Percentiles rank a stretch among this genome's conserved stretches.
Conservation (phyloP, 2,113 vertebrate species). For the Elephantulus edwardii region DNA sequence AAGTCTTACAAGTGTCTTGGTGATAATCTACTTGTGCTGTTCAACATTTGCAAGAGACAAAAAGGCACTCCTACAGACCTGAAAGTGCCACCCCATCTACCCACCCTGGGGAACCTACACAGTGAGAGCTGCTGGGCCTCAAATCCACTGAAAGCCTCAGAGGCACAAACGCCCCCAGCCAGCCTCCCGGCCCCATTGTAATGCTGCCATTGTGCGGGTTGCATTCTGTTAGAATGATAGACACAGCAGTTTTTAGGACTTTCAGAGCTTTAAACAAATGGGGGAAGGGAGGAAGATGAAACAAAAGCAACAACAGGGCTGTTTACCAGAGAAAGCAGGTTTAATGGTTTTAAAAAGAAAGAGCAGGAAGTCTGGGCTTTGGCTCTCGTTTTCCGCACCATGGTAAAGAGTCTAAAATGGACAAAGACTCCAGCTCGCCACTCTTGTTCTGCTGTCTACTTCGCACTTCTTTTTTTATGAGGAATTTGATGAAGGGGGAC, state of each 20-base stretch:
- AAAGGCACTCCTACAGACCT: neutral
- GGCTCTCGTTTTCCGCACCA: conserved; percentile 78
- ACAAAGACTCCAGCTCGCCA: conserved; percentile 73
- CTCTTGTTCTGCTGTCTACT: conserved; percentile 41
- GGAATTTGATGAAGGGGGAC: conserved; percentile 74
- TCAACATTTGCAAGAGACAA: neutral
- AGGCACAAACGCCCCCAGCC: neutral
- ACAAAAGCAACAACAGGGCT: conserved; percentile 81
- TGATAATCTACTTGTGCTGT: neutral
- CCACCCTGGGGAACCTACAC: neutral
- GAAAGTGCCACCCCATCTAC: neutral
- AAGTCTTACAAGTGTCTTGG: neutral
- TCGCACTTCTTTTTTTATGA: conserved; percentile 47
- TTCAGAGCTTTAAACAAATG: conserved; percentile 71
- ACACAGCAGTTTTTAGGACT: conserved; percentile 76
- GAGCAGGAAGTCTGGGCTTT: conserved; percentile 82
- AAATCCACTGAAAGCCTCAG: neutral
- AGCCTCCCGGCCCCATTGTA: conserved; percentile 32
- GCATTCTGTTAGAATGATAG: conserved; percentile 72
- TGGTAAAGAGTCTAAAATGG: conserved; percentile 73
- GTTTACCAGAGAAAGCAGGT: conserved; percentile 79
- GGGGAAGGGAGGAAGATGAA: conserved; percentile 65
- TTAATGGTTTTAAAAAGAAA: conserved; percentile 82
- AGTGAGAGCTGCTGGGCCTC: neutral
- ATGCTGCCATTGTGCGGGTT: conserved; percentile 43